Evolutionary conservation across 2,888 invertebrate species (phyloP), one percentile per base, ranked within the genome.

Genomic region (Gandaritis pyraliata): DNA sequence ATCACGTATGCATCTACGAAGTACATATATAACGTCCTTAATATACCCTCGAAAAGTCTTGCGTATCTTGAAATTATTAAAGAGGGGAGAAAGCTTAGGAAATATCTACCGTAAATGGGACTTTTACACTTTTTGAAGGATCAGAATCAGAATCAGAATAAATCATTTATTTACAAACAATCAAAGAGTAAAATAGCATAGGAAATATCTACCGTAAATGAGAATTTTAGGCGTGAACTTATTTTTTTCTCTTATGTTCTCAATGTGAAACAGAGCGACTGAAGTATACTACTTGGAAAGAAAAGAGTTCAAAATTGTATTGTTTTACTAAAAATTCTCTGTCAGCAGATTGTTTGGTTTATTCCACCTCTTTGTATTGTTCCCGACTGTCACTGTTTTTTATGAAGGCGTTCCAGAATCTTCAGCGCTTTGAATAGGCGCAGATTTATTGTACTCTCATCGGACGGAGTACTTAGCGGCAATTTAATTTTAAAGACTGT

Each of bases 371-470:
- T 54, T 54, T 54, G 46, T 46, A 54, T 54, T 53, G 53, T 53
- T 52, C 39, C n/a, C 12, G 48, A 7, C 43, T 54, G 54, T 18
- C 33, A 47, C 18, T 61, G 51, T 61, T 61, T 56, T 61, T 56
- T 41, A 56, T 41, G 46, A 41, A 58, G 50, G 45, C 50, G 54
- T 39, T 55, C 36, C 45, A 23, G 45, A 55, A 39, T 61, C 55
- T 51, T 56, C 56, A 56, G 41, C 16, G 51, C 50, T 56, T 30
- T 61, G 51, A 61, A 61, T 52, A 39, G 33, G 30, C 33, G 41
- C 51, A 45, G 49, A 61, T 61, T 61, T 56, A 61, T 61, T 56
- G 23, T 52, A 47, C 51, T 50, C 38, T 13, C 41, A 38, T 49
- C 47, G 13, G 18, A 11, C 30, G 12, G 16, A 13, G 43, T 18